These are phyloP conservation scores for Patella ulyssiponensis DNA, from an alignment of 2,888 invertebrate genomes.

Conservation along the genomic window DNA sequence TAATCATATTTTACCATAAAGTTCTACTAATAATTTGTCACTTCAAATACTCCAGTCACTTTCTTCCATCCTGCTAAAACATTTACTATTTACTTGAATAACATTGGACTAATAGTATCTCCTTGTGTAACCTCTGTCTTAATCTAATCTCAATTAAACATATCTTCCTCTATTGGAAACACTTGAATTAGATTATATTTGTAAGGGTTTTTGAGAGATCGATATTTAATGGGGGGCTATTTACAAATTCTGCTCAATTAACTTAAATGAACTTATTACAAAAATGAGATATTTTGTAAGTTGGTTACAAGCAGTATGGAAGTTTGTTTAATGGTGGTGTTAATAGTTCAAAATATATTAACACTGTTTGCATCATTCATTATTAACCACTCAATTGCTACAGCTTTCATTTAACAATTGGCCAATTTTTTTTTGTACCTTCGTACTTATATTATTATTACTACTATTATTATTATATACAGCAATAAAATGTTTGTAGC, in stretches of 20 bases:
- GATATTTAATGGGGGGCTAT: too few relatives aligned
- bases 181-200: too few relatives aligned
- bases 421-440: conserved; percentile 4
- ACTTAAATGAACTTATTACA: too few relatives aligned
- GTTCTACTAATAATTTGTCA: not conserved
- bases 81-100: not conserved
- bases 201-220: too few relatives aligned
- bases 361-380: not conserved
- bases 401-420: conserved; percentile 2
- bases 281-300: too few relatives aligned
- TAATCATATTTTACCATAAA: not conserved
- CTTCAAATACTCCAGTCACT: not conserved
- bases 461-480: too few relatives aligned
- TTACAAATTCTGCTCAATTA: too few relatives aligned
- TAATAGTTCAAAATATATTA: not conserved
- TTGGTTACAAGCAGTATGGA: not conserved
- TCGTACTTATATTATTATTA: conserved; percentile 4
- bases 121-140: not conserved
- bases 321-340: not conserved
- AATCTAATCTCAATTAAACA: not conserved
- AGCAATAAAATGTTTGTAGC: conserved; percentile 11
- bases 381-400: not conserved
- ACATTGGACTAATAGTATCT: not conserved
- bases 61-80: not conserved
- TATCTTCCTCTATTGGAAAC: not conserved